phyloP scores from a whole-genome alignment of 2,888 invertebrate species.

The Rhagophthalmus giganteus region DNA sequence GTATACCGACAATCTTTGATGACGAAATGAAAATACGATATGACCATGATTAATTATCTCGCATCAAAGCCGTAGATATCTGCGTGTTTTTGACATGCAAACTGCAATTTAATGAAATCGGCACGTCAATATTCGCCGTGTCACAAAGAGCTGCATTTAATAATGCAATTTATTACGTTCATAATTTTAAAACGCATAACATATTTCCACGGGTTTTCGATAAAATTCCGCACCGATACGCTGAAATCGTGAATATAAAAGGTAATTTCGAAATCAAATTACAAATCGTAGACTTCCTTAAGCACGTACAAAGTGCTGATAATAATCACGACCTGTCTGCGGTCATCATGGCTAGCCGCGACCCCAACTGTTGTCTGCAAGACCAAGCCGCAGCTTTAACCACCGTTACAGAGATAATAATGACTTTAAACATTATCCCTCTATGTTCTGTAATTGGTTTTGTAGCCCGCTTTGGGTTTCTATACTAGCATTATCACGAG shows the following conservation, averaged over 20 bases:
- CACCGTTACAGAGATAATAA: constrained; percentile 46
- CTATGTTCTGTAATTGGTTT: constrained; percentile 42
- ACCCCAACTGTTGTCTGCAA: constrained; percentile 46
- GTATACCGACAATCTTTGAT: constrained; percentile 47
- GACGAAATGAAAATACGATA: constrained; percentile 49
- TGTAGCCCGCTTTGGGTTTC: constrained; percentile 8
- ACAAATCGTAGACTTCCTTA: constrained; percentile 3
- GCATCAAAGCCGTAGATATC: constrained; percentile 44
- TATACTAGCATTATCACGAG: constrained; percentile 6
- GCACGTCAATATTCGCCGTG: constrained; percentile 18
- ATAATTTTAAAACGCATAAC: constrained; percentile 4
- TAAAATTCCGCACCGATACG: not conserved
- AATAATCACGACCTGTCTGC: constrained; percentile 49
- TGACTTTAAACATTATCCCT: constrained; percentile 46
- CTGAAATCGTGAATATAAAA: not conserved
- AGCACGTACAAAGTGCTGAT: constrained; percentile 39
- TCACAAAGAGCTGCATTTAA: constrained; percentile 26
- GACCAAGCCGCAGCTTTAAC: constrained; percentile 45
- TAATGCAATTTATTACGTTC: constrained; percentile 18
- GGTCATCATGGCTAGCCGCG: constrained; percentile 47
- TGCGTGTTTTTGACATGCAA: constrained; percentile 36
- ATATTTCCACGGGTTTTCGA: too few relatives aligned
- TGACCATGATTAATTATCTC: constrained; percentile 49
- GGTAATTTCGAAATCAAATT: not conserved
- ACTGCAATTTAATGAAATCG: constrained; percentile 32